Evolutionary conservation across 2,797 vertebrate genomes (phyloP), one percentile per base, ranked within the genome.

Genomic region (Spinibarbus caldwelli): DNA sequence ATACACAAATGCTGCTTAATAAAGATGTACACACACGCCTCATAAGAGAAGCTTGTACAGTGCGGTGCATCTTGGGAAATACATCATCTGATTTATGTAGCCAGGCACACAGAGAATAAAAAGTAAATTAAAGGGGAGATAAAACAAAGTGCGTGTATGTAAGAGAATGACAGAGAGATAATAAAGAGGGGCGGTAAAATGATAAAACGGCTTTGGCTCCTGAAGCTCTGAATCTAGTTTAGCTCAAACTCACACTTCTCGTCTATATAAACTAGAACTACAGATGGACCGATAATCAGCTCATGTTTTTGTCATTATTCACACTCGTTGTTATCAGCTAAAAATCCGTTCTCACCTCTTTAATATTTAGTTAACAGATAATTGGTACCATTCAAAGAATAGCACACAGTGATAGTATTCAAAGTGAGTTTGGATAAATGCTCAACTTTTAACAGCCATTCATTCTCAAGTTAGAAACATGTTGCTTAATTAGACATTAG

Each of bases 81-180:
- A 93, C 93, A 94, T 95, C 91, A 94, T 92, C 89, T 93, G 92
- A 93, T 94, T 94, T 95, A 94, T 93, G 92, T 82, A 87, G 43
- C 36, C 78, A 71, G 71, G 72, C 73, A 85, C n/a, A 54, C 29
- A 8, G 81, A 80, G 83, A 82, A 73, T 86, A 73, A 84, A 84
- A 68, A 80, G 84, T 66, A 82, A 78, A 84, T 80, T 76, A 87
- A 86, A 84, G 81, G 66, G 45, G 31, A 67, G 84, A 83, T 57
- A 68, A 84, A 87, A 80, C 45, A 79, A 85, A 73, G 86, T 64
- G 64, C 2, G 5, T 21, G 47, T 15, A 36, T 43, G 80, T 21
- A 68, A 82, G 66, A 67, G 66, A 79, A 43, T 5, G 75, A 62
- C 41, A 26, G 49, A 34, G 26, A 17, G 57, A 52, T 66, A 62